phyloP scores from a whole-genome alignment of 2,888 invertebrate species.

The Falcaria lacertinaria region DNA sequence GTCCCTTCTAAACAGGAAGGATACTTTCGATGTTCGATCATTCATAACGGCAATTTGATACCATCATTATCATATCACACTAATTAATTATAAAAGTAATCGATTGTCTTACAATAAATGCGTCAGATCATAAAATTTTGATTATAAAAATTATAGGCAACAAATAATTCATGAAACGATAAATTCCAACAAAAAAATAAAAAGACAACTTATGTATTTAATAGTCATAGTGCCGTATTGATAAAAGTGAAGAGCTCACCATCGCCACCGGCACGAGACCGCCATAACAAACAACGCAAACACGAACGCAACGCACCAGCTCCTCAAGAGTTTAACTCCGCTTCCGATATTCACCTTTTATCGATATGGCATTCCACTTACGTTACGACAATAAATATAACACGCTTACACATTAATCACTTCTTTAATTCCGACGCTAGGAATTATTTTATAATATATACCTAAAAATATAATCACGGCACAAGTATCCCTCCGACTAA shows the following conservation, averaged over 20 bases:
- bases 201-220: constrained; percentile 74
- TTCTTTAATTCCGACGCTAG: constrained; percentile 80
- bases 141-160: constrained; percentile 75
- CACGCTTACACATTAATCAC: constrained; percentile 80
- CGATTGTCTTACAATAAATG: constrained; percentile 80
- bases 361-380: constrained; percentile 80
- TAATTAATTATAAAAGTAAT: constrained; percentile 79
- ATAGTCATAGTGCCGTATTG: constrained; percentile 77
- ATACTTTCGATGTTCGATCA: constrained; percentile 80
- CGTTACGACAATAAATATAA: constrained; percentile 80
- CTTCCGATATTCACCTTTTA: constrained; percentile 77
- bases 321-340: constrained; percentile 76
- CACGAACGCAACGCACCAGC: constrained; percentile 66
- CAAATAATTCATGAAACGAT: constrained; percentile 76
- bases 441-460: constrained; percentile 80
- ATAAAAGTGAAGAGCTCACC: constrained; percentile 73
- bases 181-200: constrained; percentile 75
- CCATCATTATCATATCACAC: constrained; percentile 78
- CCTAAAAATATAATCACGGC: constrained; percentile 81
- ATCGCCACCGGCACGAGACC: constrained; percentile 47
- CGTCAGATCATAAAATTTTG: constrained; percentile 80
- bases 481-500: constrained; percentile 81
- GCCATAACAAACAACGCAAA: constrained; percentile 64
- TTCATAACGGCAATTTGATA: constrained; percentile 78
- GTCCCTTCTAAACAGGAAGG: constrained; percentile 80